Base-by-base conservation (phyloP, 2,797 vertebrate genomes). In the Syngnathus acus region DNA sequence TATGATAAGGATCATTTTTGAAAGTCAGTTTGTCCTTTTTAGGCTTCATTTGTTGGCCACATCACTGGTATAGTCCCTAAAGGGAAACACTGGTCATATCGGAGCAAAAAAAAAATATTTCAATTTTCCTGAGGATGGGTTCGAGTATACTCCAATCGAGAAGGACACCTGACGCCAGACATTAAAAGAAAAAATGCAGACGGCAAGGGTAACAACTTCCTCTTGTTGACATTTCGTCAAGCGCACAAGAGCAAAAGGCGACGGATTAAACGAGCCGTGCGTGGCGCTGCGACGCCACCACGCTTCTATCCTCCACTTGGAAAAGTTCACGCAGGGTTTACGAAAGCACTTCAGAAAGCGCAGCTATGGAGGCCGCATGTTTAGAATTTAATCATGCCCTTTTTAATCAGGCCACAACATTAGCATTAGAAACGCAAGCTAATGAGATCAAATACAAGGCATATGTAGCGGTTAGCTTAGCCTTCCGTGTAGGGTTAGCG, bases 141-240 rank as follows among this genome's bases (percentile, higher is more conserved):
- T 21, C n/a, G 21, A 54, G 21, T 21, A 26, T 54, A 9, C 21
- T 23, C 51, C 21, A 26, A 16, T 17, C 45, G 1, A 6, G 21
- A 54, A 54, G 9, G n/a, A 23, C 51, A 26, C 9, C 21, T 10
- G 51, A 11, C 10, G 9, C 19, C 50, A 8, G 9, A 51, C 19
- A 53, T 11, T 5, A 10, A 23, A 9, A 10, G 10, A 9, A 54
- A 38, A 37, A 14, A 7, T 3, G 14, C 26, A 16, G 26, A 17
- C 55, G 14, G 3, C 2, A 32, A 16, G 55, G 32, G 14, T 13
- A 37, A 38, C 16, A 58, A 58, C 55, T 16, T 58, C 32, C 32
- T 58, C 55, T 38, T 58, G 55, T 58, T 58, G 55, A 58, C 55
- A 57, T 57, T 57, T 57, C 13, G 54, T 37, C 13, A 57, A 58